Evolutionary conservation across 1,140 invertebrate genomes (phyloP), one percentile per base, ranked within the genome.

Genomic region (Monochamus saltuarius): DNA sequence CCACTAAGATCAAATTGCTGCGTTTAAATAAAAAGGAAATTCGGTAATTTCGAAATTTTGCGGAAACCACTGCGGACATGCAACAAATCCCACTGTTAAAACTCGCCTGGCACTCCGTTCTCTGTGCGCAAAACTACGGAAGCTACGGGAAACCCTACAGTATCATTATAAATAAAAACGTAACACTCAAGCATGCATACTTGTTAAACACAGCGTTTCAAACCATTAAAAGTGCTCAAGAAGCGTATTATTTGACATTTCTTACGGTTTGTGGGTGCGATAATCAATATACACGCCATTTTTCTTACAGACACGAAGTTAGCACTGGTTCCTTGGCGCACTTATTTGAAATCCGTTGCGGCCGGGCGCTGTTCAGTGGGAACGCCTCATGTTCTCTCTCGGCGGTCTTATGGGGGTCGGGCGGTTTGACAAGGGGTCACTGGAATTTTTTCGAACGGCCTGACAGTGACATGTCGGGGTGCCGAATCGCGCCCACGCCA

Each of bases 251-350:
- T 68, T 68, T 59, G 58, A 66, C 63, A 52, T 72, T 72, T 70
- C 70, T 72, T 72, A 72, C 70, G 61, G 66, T 62, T 66, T 61
- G 56, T 62, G 61, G 63, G 52, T 56, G 59, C 67, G 62, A 58
- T 64, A 63, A 70, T 72, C 70, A 59, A 72, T 72, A 65, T 49
- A 55, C 52, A 62, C 66, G 70, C 70, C 70, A 72, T 72, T 68
- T 72, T 72, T 70, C 40, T 47, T 39, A 59, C 52, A 53, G 49
- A 43, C 54, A 53, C 62, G 66, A 68, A 65, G 52, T 56, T 65
- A 65, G 65, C 51, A 40, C 40, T 14, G 16, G 11, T 37, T 6
- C n/a, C 14, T 57, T 57, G 16, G 22, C 56, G 45, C 56, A 19
- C 19, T 36, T 16, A 38, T 57, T 49, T 47, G 13, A 50, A 57